Evolutionary conservation across 2,113 vertebrate genomes (phyloP).

Genomic region (Rhinolophus ferrumequinum): DNA sequence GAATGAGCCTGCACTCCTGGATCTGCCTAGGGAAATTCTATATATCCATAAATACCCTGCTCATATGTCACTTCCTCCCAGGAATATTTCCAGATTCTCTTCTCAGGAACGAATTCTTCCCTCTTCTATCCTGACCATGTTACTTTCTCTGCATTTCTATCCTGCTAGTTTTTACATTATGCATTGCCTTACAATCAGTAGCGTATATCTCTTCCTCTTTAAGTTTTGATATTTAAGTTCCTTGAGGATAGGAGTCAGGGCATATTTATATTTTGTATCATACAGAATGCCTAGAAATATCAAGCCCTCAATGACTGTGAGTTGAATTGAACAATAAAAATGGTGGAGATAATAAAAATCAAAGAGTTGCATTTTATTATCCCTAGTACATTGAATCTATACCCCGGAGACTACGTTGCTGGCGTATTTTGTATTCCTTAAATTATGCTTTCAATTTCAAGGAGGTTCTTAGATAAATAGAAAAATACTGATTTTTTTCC

Average conservation of each 20-base stretch:
- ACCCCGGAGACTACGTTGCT: not conserved
- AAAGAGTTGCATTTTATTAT: conserved; percentile 61
- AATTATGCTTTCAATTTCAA: conserved; percentile 53
- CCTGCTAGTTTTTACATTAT: not conserved
- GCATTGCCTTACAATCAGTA: not conserved
- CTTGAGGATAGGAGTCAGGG: not conserved
- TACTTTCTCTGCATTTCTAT: not conserved
- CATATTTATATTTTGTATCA: conserved; percentile 27
- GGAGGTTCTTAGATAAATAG: conserved; percentile 62
- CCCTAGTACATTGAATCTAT: conserved; percentile 24
- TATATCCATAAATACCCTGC: not conserved
- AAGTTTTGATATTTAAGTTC: conserved; percentile 25
- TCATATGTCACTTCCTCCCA: not conserved
- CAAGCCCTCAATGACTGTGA: not conserved
- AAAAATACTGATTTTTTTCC: conserved; percentile 55
- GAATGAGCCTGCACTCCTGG: not conserved
- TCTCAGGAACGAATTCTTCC: not conserved
- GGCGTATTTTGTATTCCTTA: conserved; percentile 50
- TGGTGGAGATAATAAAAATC: conserved; percentile 47
- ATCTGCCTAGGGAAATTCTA: not conserved
- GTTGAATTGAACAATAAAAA: conserved; percentile 54
- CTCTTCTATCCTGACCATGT: not conserved
- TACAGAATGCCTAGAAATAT: not conserved
- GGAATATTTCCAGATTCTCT: not conserved
- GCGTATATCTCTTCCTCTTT: not conserved